Evolutionary conservation across 2,797 vertebrate species (phyloP).

Genomic region (Melanotaenia maccullochi): DNA sequence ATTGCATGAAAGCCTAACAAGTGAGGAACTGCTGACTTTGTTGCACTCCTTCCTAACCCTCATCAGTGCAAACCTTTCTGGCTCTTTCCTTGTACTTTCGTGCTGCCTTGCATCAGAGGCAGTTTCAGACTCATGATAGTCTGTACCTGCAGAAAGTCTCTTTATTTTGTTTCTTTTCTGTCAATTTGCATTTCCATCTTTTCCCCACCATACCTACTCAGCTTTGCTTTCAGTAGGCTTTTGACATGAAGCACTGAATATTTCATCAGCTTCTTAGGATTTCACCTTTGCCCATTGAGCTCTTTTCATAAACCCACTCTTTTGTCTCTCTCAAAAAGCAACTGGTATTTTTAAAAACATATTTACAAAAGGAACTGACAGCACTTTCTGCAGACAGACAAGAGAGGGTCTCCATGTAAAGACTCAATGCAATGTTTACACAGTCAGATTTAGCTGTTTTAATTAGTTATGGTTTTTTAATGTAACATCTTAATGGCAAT

Average conservation of each 20-base stretch:
- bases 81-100: constrained; percentile 42
- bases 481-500: constrained; percentile 11
- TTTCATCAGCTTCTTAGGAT: constrained; percentile 74
- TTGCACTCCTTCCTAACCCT: constrained; percentile 38
- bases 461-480: constrained; percentile 16
- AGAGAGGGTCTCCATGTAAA: constrained; percentile 37
- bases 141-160: constrained; percentile 49
- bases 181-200: constrained; percentile 27
- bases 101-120: constrained; percentile 44
- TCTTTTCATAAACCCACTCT: constrained; percentile 65
- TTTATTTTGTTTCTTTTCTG: constrained; percentile 38
- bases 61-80: constrained; percentile 38
- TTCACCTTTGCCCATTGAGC: constrained; percentile 49
- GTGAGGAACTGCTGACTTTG: constrained; percentile 58
- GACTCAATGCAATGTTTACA: constrained; percentile 43
- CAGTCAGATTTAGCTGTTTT: constrained; percentile 25
- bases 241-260: constrained; percentile 78
- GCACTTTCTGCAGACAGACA: constrained; percentile 43
- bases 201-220: constrained; percentile 24
- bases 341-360: constrained; percentile 61
- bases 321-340: constrained; percentile 64
- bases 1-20: constrained; percentile 48
- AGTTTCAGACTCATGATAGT: constrained; percentile 40
- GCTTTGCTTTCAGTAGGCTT: constrained; percentile 63
- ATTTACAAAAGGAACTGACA: constrained; percentile 62